A percentile compares a stretch with the other conserved stretches of the same genome.
Evolutionary conservation across 2,113 vertebrate species (phyloP).

Genomic region (Stegostoma tigrinum): DNA sequence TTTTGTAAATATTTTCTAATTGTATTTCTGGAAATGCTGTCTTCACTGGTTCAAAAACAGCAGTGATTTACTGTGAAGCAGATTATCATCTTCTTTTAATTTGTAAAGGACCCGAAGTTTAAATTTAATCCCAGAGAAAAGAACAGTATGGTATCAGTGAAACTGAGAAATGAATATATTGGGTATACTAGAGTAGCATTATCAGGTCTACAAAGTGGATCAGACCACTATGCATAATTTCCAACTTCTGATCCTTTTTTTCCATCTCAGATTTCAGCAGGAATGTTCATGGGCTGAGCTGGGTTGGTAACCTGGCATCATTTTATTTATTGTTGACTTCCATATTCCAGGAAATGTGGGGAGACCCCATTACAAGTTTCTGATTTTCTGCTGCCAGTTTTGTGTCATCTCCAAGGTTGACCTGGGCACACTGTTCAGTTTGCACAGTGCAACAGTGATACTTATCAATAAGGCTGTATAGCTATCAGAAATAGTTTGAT

Average conservation of each 20-base stretch:
- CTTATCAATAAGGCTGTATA: too few relatives aligned
- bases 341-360: background rate
- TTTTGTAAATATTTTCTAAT: background rate
- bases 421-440: background rate
- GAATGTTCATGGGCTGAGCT: background rate
- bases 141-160: too few relatives aligned
- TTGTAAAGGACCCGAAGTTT: background rate
- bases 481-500: too few relatives aligned
- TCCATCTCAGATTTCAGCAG: background rate
- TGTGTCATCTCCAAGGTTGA: background rate
- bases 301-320: background rate
- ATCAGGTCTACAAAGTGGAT: too few relatives aligned
- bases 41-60: background rate
- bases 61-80: background rate
- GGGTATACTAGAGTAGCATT: too few relatives aligned
- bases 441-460: too few relatives aligned
- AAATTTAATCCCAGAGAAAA: background rate
- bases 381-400: too few relatives aligned
- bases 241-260: too few relatives aligned
- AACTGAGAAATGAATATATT: too few relatives aligned
- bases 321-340: background rate
- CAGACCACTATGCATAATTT: too few relatives aligned
- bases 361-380: too few relatives aligned
- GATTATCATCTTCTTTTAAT: background rate
- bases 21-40: background rate